A percentile compares a stretch with the other conserved stretches of the same genome.
phyloP scores from a whole-genome alignment of 2,888 invertebrate genomes.

The Chironomus tentans region DNA sequence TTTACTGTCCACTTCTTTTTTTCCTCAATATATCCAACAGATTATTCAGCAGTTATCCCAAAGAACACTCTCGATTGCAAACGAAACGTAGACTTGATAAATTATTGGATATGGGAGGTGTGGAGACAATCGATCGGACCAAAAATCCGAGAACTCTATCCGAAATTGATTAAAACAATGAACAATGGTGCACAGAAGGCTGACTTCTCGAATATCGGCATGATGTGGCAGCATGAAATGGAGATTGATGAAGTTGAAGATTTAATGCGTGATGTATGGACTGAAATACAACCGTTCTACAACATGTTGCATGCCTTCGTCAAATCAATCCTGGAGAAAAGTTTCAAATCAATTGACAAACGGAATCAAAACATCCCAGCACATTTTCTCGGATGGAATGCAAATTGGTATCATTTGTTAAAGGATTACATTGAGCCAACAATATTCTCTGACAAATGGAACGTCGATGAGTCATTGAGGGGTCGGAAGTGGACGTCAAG shows the following conservation, averaged over 20 bases:
- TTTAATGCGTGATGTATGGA: slow-evolving; percentile 42
- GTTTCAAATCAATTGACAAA: slow-evolving; percentile 40
- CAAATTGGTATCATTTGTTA: slow-evolving; percentile 56
- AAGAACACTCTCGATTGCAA: not conserved
- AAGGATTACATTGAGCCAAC: slow-evolving; percentile 43
- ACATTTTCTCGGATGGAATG: slow-evolving; percentile 52
- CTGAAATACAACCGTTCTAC: slow-evolving; percentile 55
- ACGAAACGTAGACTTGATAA: slow-evolving; percentile 41
- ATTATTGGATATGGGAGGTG: slow-evolving; percentile 54
- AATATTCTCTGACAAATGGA: slow-evolving; percentile 34
- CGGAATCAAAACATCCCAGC: not conserved
- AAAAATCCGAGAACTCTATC: slow-evolving; percentile 48
- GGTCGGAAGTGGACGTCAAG: slow-evolving; percentile 48
- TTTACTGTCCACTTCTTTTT: no score
- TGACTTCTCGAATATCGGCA: slow-evolving; percentile 55
- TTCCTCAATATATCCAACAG: not conserved
- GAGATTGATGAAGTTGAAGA: slow-evolving; percentile 48
- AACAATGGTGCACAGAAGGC: slow-evolving; percentile 55
- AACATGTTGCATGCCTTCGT: slow-evolving; percentile 62
- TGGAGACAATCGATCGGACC: slow-evolving; percentile 58
- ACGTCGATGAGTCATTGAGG: slow-evolving; percentile 47
- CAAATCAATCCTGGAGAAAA: slow-evolving; percentile 48
- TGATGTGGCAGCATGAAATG: slow-evolving; percentile 55
- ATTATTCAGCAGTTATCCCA: not conserved
- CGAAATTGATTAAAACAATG: slow-evolving; percentile 47